Conservation (phyloP, 2,797 vertebrate species). For the Siniperca scherzeri region DNA sequence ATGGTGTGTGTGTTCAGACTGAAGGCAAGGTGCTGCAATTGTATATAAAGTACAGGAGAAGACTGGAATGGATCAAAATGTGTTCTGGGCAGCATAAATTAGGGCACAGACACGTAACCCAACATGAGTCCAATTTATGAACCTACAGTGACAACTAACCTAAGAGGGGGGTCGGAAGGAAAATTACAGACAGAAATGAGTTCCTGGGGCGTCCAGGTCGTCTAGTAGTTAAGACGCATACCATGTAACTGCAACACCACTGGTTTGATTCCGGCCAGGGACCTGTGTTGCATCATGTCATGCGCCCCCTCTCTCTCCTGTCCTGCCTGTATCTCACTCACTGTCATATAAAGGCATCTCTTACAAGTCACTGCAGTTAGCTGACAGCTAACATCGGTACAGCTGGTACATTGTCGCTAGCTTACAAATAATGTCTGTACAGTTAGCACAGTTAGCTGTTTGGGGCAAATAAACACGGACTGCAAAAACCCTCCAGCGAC, state of each 20-base stretch:
- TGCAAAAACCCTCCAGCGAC: background rate
- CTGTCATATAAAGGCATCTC: too few relatives aligned
- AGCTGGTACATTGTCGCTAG: background rate
- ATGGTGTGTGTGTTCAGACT: background rate
- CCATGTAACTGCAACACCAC: background rate
- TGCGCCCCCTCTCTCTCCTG: too few relatives aligned
- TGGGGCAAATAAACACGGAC: background rate
- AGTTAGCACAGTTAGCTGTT: background rate
- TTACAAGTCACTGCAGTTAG: too few relatives aligned
- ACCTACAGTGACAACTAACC: too few relatives aligned
- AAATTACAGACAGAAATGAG: too few relatives aligned
- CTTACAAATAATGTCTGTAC: background rate
- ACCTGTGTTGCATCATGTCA: background rate
- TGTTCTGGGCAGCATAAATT: background rate
- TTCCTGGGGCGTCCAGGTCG: background rate
- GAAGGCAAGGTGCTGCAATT: background rate
- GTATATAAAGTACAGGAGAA: background rate
- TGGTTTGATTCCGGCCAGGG: background rate
- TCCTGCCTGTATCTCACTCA: too few relatives aligned
- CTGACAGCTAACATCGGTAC: background rate
- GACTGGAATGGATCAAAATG: background rate
- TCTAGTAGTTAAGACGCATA: too few relatives aligned
- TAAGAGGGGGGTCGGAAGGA: too few relatives aligned
- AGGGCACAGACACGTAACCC: background rate
- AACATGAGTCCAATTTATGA: too few relatives aligned